Evolutionary conservation across 1,140 invertebrate genomes (phyloP).

Genomic region (Rhyacophila brunnea): DNA sequence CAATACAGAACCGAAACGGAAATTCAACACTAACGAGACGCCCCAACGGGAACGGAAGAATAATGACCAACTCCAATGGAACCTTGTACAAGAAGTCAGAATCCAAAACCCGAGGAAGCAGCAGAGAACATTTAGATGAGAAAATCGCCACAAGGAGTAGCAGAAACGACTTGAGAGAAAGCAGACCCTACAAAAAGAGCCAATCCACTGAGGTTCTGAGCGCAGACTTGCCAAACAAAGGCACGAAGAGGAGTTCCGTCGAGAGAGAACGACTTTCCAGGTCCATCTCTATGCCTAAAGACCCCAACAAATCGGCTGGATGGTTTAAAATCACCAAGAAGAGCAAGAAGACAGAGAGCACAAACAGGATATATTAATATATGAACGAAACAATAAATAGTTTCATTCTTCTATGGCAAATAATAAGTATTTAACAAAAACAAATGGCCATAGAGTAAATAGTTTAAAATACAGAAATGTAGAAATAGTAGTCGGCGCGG

Average conservation of each 20-base stretch:
- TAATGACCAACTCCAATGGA: not conserved
- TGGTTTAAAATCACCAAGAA: slow-evolving; percentile 67
- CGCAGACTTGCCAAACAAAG: slow-evolving; percentile 47
- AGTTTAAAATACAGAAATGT: too few species aligned
- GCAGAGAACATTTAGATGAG: slow-evolving; percentile 49
- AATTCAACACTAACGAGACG: slow-evolving; percentile 40
- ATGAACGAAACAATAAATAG: not conserved
- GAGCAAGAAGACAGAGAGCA: slow-evolving; percentile 58
- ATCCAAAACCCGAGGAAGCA: slow-evolving; percentile 40
- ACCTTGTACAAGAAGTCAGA: slow-evolving; percentile 42
- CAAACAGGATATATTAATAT: slow-evolving; percentile 44
- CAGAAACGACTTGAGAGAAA: slow-evolving; percentile 40
- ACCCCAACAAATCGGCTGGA: slow-evolving; percentile 66
- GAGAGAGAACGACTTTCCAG: slow-evolving; percentile 52
- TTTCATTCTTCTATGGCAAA: not conserved
- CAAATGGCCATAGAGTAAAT: not conserved
- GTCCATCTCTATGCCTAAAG: slow-evolving; percentile 68
- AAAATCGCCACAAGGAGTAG: slow-evolving; percentile 47
- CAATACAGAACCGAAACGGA: slow-evolving; percentile 4
- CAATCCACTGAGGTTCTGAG: slow-evolving; percentile 63
- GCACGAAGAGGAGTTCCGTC: slow-evolving; percentile 46
- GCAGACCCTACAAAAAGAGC: slow-evolving; percentile 48
- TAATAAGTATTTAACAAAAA: slow-evolving; percentile 1
- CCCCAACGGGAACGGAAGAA: slow-evolving; percentile 41
- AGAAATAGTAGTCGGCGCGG: too few species aligned